Conservation (phyloP, 92 coral and sea anemone species). For the Pocillopora meandrina region DNA sequence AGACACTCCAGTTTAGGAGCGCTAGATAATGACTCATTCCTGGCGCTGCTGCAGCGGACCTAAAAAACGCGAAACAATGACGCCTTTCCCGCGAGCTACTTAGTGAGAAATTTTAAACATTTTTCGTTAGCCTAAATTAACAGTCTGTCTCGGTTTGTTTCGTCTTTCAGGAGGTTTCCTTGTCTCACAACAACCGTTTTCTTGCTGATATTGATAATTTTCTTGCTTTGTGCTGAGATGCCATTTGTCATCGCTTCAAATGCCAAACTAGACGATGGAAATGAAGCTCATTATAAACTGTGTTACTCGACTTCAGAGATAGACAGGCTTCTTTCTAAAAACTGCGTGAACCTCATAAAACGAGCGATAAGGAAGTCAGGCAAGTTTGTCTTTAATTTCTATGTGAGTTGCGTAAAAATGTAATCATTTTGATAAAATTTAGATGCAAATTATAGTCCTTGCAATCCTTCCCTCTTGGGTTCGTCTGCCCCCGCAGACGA, state of each 20-base stretch:
- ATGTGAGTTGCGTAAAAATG: too few species aligned
- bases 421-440: too few species aligned
- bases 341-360: conserved; percentile 17
- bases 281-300: not conserved
- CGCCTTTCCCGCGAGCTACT: too few species aligned
- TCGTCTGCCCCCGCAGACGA: not conserved
- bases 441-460: not conserved
- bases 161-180: conserved; percentile 33
- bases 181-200: conserved; percentile 16
- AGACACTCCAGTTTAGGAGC: too few species aligned
- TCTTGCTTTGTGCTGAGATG: conserved; percentile 5
- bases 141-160: not conserved
- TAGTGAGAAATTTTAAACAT: not conserved
- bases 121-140: not conserved
- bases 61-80: too few species aligned
- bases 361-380: conserved; percentile 11
- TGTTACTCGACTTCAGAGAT: not conserved
- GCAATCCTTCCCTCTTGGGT: not conserved
- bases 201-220: not conserved
- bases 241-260: conserved; percentile 3
- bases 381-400: not conserved
- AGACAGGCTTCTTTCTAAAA: not conserved
- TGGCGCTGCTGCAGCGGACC: too few species aligned
- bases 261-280: conserved; percentile 22
- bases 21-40: too few species aligned